A percentile compares a stretch with the other conserved stretches of the same genome.
These are phyloP conservation scores for Tangara arthus DNA, from an alignment of 2,797 vertebrate species.

Conservation along the genomic window DNA sequence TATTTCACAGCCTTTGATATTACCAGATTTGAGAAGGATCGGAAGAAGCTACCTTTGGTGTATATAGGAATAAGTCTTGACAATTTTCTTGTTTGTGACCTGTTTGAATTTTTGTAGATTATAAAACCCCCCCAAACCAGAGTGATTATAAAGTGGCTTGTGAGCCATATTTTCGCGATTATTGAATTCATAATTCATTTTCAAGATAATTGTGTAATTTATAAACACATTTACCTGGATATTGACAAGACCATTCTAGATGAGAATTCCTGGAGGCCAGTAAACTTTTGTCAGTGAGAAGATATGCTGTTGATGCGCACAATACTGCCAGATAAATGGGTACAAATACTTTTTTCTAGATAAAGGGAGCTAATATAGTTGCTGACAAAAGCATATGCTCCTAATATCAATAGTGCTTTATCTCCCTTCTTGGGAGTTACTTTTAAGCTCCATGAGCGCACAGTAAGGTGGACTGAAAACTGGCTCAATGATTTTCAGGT, in stretches of 20 bases:
- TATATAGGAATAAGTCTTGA: neutral
- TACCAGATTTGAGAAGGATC: neutral
- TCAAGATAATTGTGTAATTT: neutral
- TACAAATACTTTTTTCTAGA: neutral
- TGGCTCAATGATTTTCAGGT: neutral
- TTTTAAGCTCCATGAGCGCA: neutral
- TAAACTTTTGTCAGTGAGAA: neutral
- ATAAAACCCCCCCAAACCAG: neutral
- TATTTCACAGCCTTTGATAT: neutral
- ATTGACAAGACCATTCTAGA: neutral
- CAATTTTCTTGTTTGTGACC: neutral
- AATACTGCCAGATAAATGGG: neutral
- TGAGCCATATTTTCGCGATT: neutral
- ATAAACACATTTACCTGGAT: neutral
- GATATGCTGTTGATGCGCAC: rapidly evolving
- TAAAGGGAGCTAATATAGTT: neutral
- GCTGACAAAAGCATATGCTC: neutral
- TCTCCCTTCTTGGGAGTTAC: neutral
- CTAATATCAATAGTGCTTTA: neutral
- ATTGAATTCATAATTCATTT: neutral
- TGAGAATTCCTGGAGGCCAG: neutral
- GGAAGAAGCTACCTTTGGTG: neutral
- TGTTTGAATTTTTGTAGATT: neutral
- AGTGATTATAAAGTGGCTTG: neutral
- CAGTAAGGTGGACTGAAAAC: neutral